These are phyloP conservation scores for Octopus bimaculoides DNA, from an alignment of 1,140 invertebrate genomes.

Conservation along the genomic window DNA sequence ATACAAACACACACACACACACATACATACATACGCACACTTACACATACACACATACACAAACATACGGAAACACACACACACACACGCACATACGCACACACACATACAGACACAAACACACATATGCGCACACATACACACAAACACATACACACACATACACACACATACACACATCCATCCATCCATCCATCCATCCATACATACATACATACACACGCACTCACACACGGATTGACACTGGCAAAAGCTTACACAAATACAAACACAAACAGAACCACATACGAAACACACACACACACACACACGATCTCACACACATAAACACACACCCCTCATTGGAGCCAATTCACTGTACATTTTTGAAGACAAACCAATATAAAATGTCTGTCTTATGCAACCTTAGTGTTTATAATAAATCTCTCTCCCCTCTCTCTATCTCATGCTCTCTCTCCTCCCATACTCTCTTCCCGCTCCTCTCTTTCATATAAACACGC, in stretches of 20 bases:
- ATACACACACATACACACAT: not conserved
- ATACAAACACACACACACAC: not conserved
- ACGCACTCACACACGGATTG: not conserved
- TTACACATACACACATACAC: not conserved
- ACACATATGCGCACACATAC: not conserved
- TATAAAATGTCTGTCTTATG: no score
- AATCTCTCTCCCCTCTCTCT: no score
- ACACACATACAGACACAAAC: not conserved
- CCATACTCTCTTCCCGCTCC: no score
- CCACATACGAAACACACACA: not conserved
- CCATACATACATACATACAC: not conserved
- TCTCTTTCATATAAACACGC: no score
- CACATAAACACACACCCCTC: not conserved
- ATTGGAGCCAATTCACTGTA: no score
- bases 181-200: not conserved
- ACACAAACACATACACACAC: not conserved
- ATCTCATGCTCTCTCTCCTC: no score
- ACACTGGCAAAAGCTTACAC: not conserved
- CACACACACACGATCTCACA: not conserved
- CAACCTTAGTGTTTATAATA: no score
- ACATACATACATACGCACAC: not conserved
- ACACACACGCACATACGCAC: not conserved
- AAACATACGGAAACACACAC: not conserved
- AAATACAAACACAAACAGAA: not conserved
- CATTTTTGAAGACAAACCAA: no score